Base-by-base conservation (phyloP, 1,140 invertebrate species). In the Drosophila ananassae region DNA sequence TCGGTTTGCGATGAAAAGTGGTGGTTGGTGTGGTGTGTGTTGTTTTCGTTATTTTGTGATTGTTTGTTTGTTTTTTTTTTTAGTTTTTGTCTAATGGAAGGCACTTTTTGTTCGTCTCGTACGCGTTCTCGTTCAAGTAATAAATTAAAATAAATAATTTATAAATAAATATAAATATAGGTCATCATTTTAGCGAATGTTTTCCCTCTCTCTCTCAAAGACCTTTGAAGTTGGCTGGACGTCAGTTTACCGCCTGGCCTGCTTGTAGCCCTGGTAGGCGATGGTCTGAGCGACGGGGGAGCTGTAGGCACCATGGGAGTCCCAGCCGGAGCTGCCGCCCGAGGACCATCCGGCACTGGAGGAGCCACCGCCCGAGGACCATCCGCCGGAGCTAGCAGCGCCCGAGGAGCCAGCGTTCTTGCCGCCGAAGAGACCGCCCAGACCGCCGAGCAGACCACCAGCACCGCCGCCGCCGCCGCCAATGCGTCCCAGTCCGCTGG, bases 401-500 rank as follows among this genome's bases (percentile, higher is more conserved):
- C 25, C 25, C 34, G 83, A 52, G 3, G 87, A 68, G 66, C 89
- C 69, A 63, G 81, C 80, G 60, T 74, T 84, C 60, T 77, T 81
- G 46, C 87, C 91, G 37, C 92, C 93, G 66, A 89, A 92, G 17
- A 90, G 77, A 41, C 83, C 80, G 50, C 91, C 90, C 32, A 89
- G 80, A 60, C 89, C 76, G 67, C 90, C 90, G 66, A 90, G 80
- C 52, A 91, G 79, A 76, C 90, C 82, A 79, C 89, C 89, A 73
- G 71, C 77, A 54, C 61, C 39, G 46, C 84, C 87, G 60, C 81
- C 89, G 12, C 73, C 85, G 30, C 73, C 74, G 57, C 89, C 90
- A 5, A 92, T 73, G 66, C 93, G 91, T n/a, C 93, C 92, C 62
- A 92, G 93, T 50, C 94, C 77, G 13, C 93, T 93, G 60, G 94